phyloP scores from a whole-genome alignment of 2,888 invertebrate species.

The Dastarcus helophoroides region DNA sequence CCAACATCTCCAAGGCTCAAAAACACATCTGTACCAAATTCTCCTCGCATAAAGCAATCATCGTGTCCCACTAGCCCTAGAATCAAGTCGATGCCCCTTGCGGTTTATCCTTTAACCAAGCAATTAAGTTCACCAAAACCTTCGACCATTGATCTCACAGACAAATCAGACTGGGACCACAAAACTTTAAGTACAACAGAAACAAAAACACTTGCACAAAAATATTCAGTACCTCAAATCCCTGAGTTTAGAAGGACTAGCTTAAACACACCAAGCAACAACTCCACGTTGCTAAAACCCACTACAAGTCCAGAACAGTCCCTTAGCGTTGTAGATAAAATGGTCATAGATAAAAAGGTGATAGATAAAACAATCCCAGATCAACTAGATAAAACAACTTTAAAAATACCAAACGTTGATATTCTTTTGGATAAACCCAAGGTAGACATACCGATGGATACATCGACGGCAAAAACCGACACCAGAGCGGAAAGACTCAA shows the following conservation, averaged over 20 bases:
- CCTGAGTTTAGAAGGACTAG: constrained; percentile 31
- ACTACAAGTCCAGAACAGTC: constrained; percentile 6
- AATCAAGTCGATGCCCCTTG: constrained; percentile 48
- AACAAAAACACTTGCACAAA: constrained; percentile 28
- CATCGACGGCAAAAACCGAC: too few relatives aligned
- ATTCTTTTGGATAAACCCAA: constrained; percentile 20
- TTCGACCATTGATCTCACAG: constrained; percentile 21
- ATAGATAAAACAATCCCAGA: too few relatives aligned
- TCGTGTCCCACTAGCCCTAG: constrained; percentile 56
- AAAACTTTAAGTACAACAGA: constrained; percentile 17
- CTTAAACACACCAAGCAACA: constrained; percentile 20
- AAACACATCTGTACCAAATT: constrained; percentile 65
- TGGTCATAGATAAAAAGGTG: background rate
- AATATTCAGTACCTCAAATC: constrained; percentile 33
- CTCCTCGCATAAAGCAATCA: constrained; percentile 60
- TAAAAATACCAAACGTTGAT: constrained; percentile 1
- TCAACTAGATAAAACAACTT: too few relatives aligned
- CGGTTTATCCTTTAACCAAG: constrained; percentile 45
- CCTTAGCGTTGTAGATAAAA: constrained; percentile 8
- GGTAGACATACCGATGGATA: constrained; percentile 13
- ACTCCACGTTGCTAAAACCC: constrained; percentile 6
- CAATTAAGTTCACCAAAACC: constrained; percentile 49
- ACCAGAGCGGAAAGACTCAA: constrained; percentile 49
- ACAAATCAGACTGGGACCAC: constrained; percentile 36
- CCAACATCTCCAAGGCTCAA: constrained; percentile 51